Conservation (phyloP, 2,888 invertebrate genomes). For the Megaustenia siamemsis region DNA sequence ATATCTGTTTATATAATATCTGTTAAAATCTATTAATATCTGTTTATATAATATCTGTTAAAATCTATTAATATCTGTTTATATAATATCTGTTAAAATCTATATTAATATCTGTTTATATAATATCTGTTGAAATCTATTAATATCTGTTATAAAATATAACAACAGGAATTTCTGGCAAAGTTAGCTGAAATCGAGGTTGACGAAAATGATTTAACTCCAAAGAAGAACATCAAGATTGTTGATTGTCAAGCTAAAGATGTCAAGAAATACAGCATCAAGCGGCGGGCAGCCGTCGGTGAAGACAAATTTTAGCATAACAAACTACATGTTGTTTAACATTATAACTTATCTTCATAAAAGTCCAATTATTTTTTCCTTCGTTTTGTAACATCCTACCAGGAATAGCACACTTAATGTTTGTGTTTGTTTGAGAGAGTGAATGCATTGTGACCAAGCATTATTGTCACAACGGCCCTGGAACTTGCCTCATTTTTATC, state of each 20-base stretch:
- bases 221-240: constrained; percentile 73
- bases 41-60: too few species aligned
- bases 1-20: too few species aligned
- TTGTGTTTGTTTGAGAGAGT: not conserved
- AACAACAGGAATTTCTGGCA: constrained; percentile 57
- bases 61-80: too few species aligned
- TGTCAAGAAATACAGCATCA: constrained; percentile 54
- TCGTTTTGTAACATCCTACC: not conserved
- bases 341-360: not conserved
- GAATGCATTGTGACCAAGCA: not conserved
- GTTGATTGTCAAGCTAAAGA: constrained; percentile 66
- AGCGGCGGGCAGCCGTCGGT: constrained; percentile 45
- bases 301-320: constrained; percentile 51
- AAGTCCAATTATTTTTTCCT: not conserved
- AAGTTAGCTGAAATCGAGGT: constrained; percentile 59
- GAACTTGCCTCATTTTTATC: too few species aligned
- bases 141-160: too few species aligned
- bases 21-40: too few species aligned
- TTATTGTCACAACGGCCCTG: not conserved
- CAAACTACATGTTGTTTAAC: not conserved
- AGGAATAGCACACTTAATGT: not conserved
- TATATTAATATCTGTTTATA: too few species aligned
- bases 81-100: too few species aligned
- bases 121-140: too few species aligned
- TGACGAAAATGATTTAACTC: constrained; percentile 69